Percentiles rank a stretch among this genome's conserved stretches.
These are phyloP conservation scores for Branchipolynoe longqiensis DNA, from an alignment of 2,888 invertebrate species.

Conservation along the genomic window DNA sequence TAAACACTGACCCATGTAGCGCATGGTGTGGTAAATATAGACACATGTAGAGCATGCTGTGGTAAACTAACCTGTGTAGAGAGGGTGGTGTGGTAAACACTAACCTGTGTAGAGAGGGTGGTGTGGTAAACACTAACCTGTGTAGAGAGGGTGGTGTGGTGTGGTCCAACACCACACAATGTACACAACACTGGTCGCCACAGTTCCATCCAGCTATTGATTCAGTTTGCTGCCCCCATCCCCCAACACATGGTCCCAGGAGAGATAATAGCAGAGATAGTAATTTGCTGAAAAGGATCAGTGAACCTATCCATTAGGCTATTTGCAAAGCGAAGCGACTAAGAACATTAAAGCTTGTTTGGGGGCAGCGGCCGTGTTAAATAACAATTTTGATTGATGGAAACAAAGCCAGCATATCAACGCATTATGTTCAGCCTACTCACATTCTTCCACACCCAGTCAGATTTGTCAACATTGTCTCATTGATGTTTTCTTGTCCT, in stretches of 20 bases:
- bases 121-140: no score
- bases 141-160: no score
- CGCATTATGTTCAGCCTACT: neutral
- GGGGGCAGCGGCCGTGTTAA: neutral
- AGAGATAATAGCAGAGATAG: neutral
- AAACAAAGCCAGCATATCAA: slow-evolving; percentile 43
- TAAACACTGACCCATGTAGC: no score
- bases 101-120: no score
- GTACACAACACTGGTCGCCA: no score
- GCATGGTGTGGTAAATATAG: no score
- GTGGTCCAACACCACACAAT: no score
- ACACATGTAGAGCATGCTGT: no score
- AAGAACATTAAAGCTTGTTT: neutral
- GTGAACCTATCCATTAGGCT: slow-evolving; percentile 17
- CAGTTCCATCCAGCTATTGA: no score
- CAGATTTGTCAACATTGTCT: neutral
- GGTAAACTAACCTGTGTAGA: no score
- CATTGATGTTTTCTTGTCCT: neutral
- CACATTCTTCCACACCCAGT: slow-evolving; percentile 7
- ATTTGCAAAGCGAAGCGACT: neutral
- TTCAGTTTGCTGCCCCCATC: no score
- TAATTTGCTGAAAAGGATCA: slow-evolving; percentile 1
- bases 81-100: no score
- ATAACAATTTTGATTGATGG: slow-evolving; percentile 1
- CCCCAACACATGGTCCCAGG: slow-evolving; percentile 32